Base-by-base conservation (phyloP, 2,797 vertebrate species). In the Lateolabrax maculatus region DNA sequence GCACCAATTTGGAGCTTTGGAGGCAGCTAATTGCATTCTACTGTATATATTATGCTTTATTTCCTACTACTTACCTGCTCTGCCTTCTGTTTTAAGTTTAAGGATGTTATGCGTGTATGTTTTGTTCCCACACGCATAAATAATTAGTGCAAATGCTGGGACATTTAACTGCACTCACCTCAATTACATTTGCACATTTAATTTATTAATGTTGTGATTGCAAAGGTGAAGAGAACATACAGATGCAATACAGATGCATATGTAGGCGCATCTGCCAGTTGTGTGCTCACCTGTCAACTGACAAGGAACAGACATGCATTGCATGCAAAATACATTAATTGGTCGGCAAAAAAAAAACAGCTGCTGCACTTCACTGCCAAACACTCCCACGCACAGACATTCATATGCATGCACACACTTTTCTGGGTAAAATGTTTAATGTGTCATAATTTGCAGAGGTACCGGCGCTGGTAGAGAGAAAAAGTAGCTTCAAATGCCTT, bases 301-400 rank as follows among this genome's bases (percentile, higher is more conserved):
- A 57, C 6, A 23, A 9, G 21, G 15, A 44, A 11, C 48, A 67
- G 64, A 77, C 81, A 53, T 12, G 44, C 77, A 27, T 1, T 3
- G 81, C 85, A 79, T 89, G 75, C 79, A 81, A 88, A 91, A 87
- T 75, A 71, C 58, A 88, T 85, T 73, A 71, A 81, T 74, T 83
- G 70, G 73, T 81, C 27, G 2, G 75, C 61, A 57, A 46, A 77
- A 55, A 34, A 48, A 55, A 73, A 41, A 25, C 86, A 90, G 86
- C 88, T 89, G 88, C 89, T 77, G 79, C 57, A 60, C 23, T 57
- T 76, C 78, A 10, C 73, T 64, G 71, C 72, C 81, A 75, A 71
- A 68, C 69, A 11, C 77, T 39, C 84, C 58, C 81, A 78, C 77
- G 1, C 78, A 61, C 56, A 51, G 11, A 60, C 65, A 62, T 80